Evolutionary conservation across 2,888 invertebrate species (phyloP), one percentile per base, ranked within the genome.

Genomic region (Smittia aterrima): DNA sequence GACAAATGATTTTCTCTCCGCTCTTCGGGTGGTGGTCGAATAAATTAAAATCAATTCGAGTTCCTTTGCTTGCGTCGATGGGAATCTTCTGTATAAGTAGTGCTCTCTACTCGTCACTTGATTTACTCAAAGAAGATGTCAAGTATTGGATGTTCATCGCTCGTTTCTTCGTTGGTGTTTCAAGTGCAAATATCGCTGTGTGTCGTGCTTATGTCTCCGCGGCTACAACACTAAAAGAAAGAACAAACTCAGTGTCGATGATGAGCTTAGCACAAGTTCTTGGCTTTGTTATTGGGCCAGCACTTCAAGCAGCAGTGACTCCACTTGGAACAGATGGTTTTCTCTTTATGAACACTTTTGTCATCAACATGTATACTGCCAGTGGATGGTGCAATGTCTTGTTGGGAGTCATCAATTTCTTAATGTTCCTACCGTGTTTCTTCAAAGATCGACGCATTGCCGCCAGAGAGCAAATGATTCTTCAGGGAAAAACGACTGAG

Each of bases 211-310:
- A 94, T 83, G 83, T 94, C 75, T 93, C 94, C 27, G 90, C 92
- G 41, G 93, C 94, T 6, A 95, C 95, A n/a, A 87, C 88, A 77
- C 81, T 91, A 41, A 83, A 85, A 66, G 95, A 95, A 83, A 86
- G 94, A 75, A 95, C 94, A 1, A 87, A 89, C 76, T 92, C 92
- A 1, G 92, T 95, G 66, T 92, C 93, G 0, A 90, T 90, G 86
- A 89, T 92, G 67, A 92, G 93, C 0, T 84, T 94, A 76, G 92
- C 92, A 47, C 94, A 94, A 85, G 92, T 93, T 41, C 83, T 95
- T 76, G 95, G 95, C 66, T 95, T 94, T 82, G 90, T 93, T 75
- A 88, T 94, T 77, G 95, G 95, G 0, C 94, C 95, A 4, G 92
- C 89, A 54, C 83, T 94, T 75, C 94, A 95, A 84, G 90, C 93